Base-by-base conservation (phyloP, 1,140 invertebrate species). In the Eriosoma lanigerum region DNA sequence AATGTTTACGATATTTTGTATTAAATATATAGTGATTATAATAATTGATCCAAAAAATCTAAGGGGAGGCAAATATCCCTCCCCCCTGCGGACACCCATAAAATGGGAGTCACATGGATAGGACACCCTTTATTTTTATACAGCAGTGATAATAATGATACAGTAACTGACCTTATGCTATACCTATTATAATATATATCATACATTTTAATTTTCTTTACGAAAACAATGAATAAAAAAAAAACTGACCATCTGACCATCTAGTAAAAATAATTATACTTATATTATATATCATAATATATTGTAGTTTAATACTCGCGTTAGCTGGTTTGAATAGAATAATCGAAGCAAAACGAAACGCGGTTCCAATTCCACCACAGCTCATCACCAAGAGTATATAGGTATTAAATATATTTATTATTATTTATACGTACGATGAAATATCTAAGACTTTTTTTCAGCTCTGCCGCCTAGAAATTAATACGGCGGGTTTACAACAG, bases 331-430 rank as follows among this genome's bases (percentile, higher is more conserved):
- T 32, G 26, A 17, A 66, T 21, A 10, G n/a, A 66, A 44, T 32
- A 44, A 44, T 44, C n/a, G 62, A 66, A 66, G 9, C 62, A 21
- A 66, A 44, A 66, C 62, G 62, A 66, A 62, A 62, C 60, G 32
- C 32, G 58, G 26, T 60, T 60, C 24, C 15, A 17, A 5, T 15
- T 29, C 58, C 21, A 6, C 32, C 8, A 38, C 24, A 26, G 32
- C 3, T 15, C 24, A 24, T 8, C 17, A 26, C 26, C 5, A 60
- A 8, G 24, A 29, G 12, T 60, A 60, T 56, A 21, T 21, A 38
- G 8, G 32, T 38, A 38, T 38, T n/a, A n/a, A 38, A 38, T 38
- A 48, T 48, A 48, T 8, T 15, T 19, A n/a, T 17, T 62, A 62
- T 19, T 32, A 26, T 58, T 60, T 60, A 60, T 32, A 17, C 9